Conservation (phyloP, 2,113 vertebrate genomes). For the human region GRCh38 chr22:34543001-34543500, state of each 20-base stretch:
- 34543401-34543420: not conserved
- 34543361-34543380: not conserved
- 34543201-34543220: not conserved
- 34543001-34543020: not conserved
- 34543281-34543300: not conserved
- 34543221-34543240: not conserved
- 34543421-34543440: not conserved
- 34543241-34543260: not conserved
- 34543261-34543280: not conserved
- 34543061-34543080: not conserved
- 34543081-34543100: not conserved
- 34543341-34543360: not conserved
- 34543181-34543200: not conserved
- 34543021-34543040: not conserved
- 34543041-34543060: not conserved
- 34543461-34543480: not conserved
- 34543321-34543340: not conserved
- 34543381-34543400: not conserved
- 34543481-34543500: not conserved
- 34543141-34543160: not conserved
- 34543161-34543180: not conserved
- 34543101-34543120: not conserved
- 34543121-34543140: not conserved
- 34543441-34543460: not conserved
- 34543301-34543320: not conserved